Base-by-base conservation (phyloP, 2,113 vertebrate genomes). In the Hemibagrus wyckioides region DNA sequence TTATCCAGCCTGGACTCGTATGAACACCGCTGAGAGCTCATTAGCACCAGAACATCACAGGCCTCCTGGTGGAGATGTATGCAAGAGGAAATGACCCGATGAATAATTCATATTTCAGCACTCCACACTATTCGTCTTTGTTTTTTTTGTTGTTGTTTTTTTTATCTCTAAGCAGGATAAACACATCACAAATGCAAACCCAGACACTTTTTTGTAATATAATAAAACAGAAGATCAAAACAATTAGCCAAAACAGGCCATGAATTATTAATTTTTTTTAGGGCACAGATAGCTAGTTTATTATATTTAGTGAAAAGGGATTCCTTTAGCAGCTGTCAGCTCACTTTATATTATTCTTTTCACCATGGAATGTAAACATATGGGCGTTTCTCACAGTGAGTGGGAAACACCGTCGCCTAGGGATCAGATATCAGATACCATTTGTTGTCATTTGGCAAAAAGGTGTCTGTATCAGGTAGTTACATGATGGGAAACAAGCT, bases 81-180 rank as follows among this genome's bases (percentile, higher is more conserved):
- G 63, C 77, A 87, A 77, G 82, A 71, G 57, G 33, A 52, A 85
- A 80, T 63, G 85, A 76, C 75, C 25, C 54, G 82, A 80, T 86
- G 89, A 89, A 83, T 67, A 81, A 63, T 59, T 85, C 59, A 65
- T 79, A 50, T 50, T 63, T 15, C 30, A 44, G 13, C 69, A 77
- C 10, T 63, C 73, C 21, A 33, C 84, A 36, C 48, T 54, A 75
- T 75, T 71, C 36, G 10, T 82, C 50, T 69, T 33, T 79, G n/a
- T 48, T 76, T 21, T 73, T 23, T 8, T 9, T 8, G 44, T 48
- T 8, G n/a, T n/a, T n/a, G n/a, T 76, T 54, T 28, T 77, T 41
- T 61, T 48, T 28, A 56, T 54, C 23, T 67, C 39, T 41, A 54
- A 84, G 21, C 83, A 76, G 69, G 33, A 57, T 84, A 41, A 73